Evolutionary conservation across 2,888 invertebrate genomes (phyloP).

Genomic region (Mesorhabditis belari): DNA sequence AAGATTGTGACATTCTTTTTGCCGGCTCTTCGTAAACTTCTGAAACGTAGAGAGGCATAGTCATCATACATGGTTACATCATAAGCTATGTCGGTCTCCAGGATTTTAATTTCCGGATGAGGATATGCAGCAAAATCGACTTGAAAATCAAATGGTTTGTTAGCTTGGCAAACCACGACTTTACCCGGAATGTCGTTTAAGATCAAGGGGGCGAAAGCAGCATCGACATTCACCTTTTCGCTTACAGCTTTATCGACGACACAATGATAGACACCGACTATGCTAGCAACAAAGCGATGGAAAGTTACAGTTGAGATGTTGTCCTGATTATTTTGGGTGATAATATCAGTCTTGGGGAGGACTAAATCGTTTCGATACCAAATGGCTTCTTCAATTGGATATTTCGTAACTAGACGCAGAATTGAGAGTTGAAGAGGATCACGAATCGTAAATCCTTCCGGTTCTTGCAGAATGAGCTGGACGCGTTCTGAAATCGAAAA

Average conservation of each 20-base stretch:
- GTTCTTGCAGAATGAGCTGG: conserved; percentile 27
- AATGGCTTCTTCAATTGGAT: conserved; percentile 12
- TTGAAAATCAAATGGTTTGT: conserved; percentile 27
- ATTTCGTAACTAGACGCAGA: conserved; percentile 13
- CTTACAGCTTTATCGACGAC: conserved; percentile 27
- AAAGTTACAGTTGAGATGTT: conserved; percentile 17
- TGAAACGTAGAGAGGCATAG: conserved; percentile 17
- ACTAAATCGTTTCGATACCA: conserved; percentile 36
- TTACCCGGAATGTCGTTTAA: conserved; percentile 10
- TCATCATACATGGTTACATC: conserved; percentile 28
- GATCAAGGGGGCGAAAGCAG: conserved; percentile 21
- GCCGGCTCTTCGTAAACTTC: conserved; percentile 17
- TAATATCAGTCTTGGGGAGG: conserved; percentile 14
- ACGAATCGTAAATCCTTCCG: conserved; percentile 16
- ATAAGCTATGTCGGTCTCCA: conserved; percentile 12
- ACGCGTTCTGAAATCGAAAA: neutral
- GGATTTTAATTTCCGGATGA: conserved; percentile 17
- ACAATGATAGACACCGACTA: conserved; percentile 28
- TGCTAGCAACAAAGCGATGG: conserved; percentile 18
- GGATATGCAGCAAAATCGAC: conserved; percentile 22
- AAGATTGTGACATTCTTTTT: conserved; percentile 21
- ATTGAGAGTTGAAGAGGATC: conserved; percentile 12
- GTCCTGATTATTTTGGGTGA: neutral
- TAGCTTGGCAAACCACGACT: conserved; percentile 24
- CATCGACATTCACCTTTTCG: conserved; percentile 19